Base-by-base conservation (phyloP, 2,797 vertebrate species). In the Helarctos malayanus region DNA sequence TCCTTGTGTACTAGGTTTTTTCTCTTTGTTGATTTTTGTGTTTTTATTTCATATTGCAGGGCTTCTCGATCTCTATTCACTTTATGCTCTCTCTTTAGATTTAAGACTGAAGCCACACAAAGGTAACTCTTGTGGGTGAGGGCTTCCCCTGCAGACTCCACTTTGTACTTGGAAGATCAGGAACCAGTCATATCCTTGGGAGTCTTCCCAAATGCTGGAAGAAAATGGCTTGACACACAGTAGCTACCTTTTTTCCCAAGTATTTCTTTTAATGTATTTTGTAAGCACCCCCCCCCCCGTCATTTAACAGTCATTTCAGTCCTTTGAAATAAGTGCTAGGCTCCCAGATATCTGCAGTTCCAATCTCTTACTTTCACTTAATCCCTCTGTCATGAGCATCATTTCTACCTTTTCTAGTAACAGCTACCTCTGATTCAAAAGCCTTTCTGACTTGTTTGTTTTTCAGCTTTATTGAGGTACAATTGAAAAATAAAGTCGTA, bases 261-360 rank as follows among this genome's bases (percentile, higher is more conserved):
- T 12, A 35, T n/a, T 56, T 71, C 0, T 65, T 94, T 71, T 56
- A n/a, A 57, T 65, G 8, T 5, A 54, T 81, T 84, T 41, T 78
- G 38, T 25, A 25, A 47, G 2, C 49, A 3, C 1, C 21, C 13
- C 4, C 11, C 25, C 3, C 47, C 19, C 4, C 32, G 32, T 3
- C 2, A 25, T 15, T 29, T 32, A 86, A 23, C 21, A 14, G 0
- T 32, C 27, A 69, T n/a, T 35, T 15, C 1, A 63, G 76, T 25
- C 7, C 15, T 76, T 59, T 78, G 5, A 65, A n/a, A 19, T 57
- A 79, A 61, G 49, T 21, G 21, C 3, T 47, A 83, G 29, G 8
- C 29, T 68, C 18, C 21, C 1, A 52, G 45, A 0, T 25, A 10
- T 69, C 49, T 49, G 57, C 29, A 7, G 2, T 73, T 94, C 16